Base-by-base conservation (phyloP, 2,888 invertebrate genomes). In the Lamellibrachia satsuma region DNA sequence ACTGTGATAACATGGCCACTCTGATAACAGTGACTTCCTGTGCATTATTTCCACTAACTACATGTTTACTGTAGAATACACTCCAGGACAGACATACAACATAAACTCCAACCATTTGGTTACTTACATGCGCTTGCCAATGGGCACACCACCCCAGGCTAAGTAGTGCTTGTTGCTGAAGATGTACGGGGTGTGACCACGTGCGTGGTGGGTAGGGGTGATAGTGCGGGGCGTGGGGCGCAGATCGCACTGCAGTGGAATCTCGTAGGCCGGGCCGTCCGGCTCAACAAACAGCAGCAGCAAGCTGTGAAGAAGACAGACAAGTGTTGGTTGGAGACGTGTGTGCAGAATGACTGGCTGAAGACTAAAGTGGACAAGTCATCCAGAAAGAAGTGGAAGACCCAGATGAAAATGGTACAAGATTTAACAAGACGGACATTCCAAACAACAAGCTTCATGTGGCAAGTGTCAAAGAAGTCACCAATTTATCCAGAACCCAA, bases 261-360 rank as follows among this genome's bases (percentile, higher is more conserved):
- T 92, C 93, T 96, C 95, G 93, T 95, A 96, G 90, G 94, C 94
- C 3, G 95, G 95, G 22, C 95, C 95, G 60, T 95, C 94, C 7
- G 95, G 95, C 91, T 95, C 94, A 2, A 95, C 93, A 52, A 93
- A 93, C 95, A 95, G 95, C 93, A 95, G 92, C 55, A 96, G 92
- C 39, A 95, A 92, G 75, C 95, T 95, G 94, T 8, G 6, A 91
- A 91, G 52, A 15, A 75, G 75, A 75, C 15, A 75, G 75, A n/a
- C n/a, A 15, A 75, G n/a, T 3, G 75, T 75, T 22, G n/a, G 22
- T 75, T 75, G 15, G 22, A 39, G 39, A 39, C 39, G 39, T 39
- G 39, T 39, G 39, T 39, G 39, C 39, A 39, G 39, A 39, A 39
- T 39, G 39, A 39, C 0, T 39, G 39, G 39, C 1, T 39, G 39